phyloP scores from a whole-genome alignment of 2,113 vertebrate species.

The Salminus brasiliensis region DNA sequence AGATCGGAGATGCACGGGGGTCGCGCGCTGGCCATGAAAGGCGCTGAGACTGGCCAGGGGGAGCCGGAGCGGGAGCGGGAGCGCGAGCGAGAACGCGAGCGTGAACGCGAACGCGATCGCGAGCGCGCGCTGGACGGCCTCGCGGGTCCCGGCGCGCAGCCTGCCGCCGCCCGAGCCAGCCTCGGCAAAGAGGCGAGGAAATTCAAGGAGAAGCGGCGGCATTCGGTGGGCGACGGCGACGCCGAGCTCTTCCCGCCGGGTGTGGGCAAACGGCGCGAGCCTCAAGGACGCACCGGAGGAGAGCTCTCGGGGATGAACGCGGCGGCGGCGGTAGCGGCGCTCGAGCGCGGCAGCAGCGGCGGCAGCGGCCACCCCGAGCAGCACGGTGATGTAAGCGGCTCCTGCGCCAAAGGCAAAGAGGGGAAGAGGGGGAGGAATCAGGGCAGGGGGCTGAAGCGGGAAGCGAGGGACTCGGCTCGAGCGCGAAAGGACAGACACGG shows the following conservation, averaged over 20 bases:
- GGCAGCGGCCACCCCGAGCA: slow-evolving; percentile 67
- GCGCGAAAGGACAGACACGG: slow-evolving; percentile 83
- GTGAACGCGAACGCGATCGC: slow-evolving; percentile 79
- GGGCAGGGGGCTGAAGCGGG: slow-evolving; percentile 87
- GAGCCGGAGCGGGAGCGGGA: slow-evolving; percentile 78
- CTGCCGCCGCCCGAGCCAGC: slow-evolving; percentile 87
- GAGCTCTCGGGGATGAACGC: slow-evolving; percentile 82
- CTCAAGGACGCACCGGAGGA: slow-evolving; percentile 87
- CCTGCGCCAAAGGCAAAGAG: slow-evolving; percentile 88
- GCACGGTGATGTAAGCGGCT: slow-evolving; percentile 69
- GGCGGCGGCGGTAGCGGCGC: slow-evolving; percentile 34
- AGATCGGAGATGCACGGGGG: slow-evolving; percentile 88
- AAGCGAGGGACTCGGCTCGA: slow-evolving; percentile 84
- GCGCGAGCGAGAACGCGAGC: slow-evolving; percentile 81
- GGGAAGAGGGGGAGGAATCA: slow-evolving; percentile 87
- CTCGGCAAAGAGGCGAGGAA: slow-evolving; percentile 91
- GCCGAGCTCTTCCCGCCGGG: background rate
- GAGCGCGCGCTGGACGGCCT: slow-evolving; percentile 87
- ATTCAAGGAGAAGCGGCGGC: slow-evolving; percentile 92
- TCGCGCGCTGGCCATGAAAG: slow-evolving; percentile 82
- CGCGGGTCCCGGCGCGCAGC: slow-evolving; percentile 86
- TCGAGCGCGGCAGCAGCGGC: slow-evolving; percentile 56
- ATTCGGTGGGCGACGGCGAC: slow-evolving; percentile 85
- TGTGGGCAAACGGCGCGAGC: slow-evolving; percentile 81
- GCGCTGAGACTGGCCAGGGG: slow-evolving; percentile 84